Evolutionary conservation across 2,113 vertebrate species (phyloP).

Genomic region (Todiramphus saurophagus): DNA sequence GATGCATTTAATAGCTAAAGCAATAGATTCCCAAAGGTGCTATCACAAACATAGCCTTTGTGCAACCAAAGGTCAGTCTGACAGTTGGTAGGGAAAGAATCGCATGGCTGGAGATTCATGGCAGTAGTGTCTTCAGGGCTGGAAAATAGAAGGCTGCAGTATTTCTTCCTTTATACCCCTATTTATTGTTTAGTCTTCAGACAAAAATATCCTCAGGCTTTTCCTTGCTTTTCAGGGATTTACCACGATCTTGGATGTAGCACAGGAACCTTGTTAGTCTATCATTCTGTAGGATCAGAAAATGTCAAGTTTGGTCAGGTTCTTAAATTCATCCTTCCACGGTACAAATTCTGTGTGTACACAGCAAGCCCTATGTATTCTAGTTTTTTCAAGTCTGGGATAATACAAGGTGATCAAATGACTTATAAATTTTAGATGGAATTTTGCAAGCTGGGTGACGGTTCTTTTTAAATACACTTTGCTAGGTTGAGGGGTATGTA

Average conservation of each 20-base stretch:
- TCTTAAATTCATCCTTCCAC: neutral
- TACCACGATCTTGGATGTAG: neutral
- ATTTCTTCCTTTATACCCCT: neutral
- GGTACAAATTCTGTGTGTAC: neutral
- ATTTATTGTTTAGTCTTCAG: neutral
- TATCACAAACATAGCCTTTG: neutral
- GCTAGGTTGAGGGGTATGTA: neutral
- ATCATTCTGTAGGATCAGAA: neutral
- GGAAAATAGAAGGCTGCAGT: neutral
- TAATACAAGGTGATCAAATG: neutral
- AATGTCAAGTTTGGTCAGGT: neutral
- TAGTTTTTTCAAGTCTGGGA: neutral
- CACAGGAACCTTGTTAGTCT: neutral
- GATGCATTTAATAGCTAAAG: neutral
- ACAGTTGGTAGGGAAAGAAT: neutral
- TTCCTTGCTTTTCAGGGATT: neutral
- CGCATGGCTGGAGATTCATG: neutral
- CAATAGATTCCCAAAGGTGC: neutral
- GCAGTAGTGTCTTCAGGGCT: neutral
- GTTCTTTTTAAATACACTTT: neutral
- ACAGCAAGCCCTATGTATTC: neutral
- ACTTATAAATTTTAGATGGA: neutral
- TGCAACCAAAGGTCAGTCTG: neutral
- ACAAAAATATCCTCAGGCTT: slow-evolving; percentile 6
- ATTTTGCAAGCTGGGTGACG: neutral